Percentiles rank a stretch among this genome's conserved stretches.
Evolutionary conservation across 2,113 vertebrate species (phyloP).

Genomic region (Mustela lutreola): DNA sequence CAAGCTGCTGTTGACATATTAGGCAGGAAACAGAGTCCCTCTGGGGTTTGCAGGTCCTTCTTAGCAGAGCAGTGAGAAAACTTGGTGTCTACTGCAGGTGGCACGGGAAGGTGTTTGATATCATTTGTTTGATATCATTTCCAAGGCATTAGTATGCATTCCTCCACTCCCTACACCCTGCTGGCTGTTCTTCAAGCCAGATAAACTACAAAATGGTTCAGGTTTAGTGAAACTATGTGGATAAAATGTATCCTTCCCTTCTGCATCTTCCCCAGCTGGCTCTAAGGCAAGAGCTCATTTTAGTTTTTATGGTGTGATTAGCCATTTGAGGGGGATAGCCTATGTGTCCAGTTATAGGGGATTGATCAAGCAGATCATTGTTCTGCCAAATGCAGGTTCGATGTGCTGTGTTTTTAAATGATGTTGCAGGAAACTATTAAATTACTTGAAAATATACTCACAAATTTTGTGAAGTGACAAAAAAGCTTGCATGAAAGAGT

Average conservation of each 20-base stretch:
- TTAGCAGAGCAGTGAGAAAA: constrained; percentile 42
- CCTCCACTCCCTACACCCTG: neutral
- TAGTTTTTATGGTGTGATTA: neutral
- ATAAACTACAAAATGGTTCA: neutral
- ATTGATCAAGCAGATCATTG: neutral
- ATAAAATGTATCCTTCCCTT: neutral
- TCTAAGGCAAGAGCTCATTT: neutral
- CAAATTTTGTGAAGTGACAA: neutral
- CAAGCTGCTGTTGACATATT: constrained; percentile 39
- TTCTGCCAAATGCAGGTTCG: neutral
- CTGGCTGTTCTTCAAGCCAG: neutral
- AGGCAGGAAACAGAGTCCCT: constrained; percentile 43
- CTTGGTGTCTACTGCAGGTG: constrained; percentile 49
- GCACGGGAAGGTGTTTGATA: neutral
- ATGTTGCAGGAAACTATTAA: neutral
- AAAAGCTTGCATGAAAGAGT: neutral
- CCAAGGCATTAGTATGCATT: rapidly evolving
- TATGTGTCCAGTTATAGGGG: neutral
- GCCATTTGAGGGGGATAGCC: neutral
- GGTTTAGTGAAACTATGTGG: neutral
- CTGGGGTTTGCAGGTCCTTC: constrained; percentile 63
- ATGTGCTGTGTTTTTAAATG: neutral
- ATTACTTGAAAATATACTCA: neutral
- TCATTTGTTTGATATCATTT: neutral
- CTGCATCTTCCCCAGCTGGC: neutral